Base-by-base conservation (phyloP, 2,113 vertebrate species). In the Erythrocercus mccallii region DNA sequence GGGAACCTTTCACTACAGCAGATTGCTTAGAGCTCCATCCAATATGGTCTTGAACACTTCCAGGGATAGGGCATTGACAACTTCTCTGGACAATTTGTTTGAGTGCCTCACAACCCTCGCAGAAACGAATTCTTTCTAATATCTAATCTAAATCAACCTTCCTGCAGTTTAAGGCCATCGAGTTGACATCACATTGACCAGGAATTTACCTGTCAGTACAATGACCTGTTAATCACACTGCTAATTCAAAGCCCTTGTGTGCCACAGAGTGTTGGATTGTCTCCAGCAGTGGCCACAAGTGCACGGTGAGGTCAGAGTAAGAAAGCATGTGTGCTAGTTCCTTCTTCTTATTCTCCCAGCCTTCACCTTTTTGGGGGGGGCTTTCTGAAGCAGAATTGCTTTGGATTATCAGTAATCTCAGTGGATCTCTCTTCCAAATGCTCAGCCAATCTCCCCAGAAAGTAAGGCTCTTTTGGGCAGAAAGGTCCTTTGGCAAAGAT, bases 1-100 rank as follows among this genome's bases (percentile, higher is more conserved):
- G n/a, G 78, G 45, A 68, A 35, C 9, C 13, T 81, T 45, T 60
- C 45, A 60, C 61, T 38, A 5, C 69, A 66, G 9, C 38, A 53
- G 20, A 9, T 68, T 53, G 13, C 24, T 60, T 38, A 30, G 53
- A 68, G 11, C 13, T 47, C 30, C n/a, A 53, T 20, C 38, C 53
- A 68, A 3, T 23, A 15, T 9, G 20, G 13, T 66, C 38, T 12
- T 38, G 20, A 53, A 25, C 38, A 38, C 13, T 60, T 51, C 23
- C n/a, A 40, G n/a, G 45, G 19, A 35, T 60, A 24, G 7, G 30
- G 6, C 45, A 47, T 74, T 0, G 0, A 24, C 60, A 74, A 0
- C 11, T 28, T 66, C 23, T n/a, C 24, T 74, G 40, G 16, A 17
- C 30, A 66, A 12, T 13, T 11, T 60, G 33, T 51, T 73, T 64